These are phyloP conservation scores for Meteorus cinctellus DNA, from an alignment of 2,888 invertebrate species.

Conservation along the genomic window DNA sequence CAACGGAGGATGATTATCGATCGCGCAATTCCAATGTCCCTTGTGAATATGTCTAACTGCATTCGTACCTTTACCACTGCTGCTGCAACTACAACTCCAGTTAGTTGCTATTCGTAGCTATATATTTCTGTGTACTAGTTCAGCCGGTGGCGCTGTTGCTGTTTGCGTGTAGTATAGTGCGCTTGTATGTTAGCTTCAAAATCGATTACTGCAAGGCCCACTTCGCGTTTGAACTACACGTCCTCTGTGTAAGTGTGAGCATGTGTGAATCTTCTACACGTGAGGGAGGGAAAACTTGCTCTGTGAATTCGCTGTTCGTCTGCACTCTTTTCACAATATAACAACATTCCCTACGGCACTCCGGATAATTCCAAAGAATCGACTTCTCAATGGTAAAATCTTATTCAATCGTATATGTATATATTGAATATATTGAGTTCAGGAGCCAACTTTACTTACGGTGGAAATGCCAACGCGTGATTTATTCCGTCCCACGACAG, in stretches of 20 bases:
- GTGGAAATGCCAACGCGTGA: slow-evolving; percentile 32
- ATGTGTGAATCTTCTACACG: background rate
- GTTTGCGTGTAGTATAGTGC: background rate
- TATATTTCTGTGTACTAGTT: background rate
- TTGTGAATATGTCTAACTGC: slow-evolving; percentile 23
- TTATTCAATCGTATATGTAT: background rate
- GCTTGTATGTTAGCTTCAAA: background rate
- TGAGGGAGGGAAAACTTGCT: background rate
- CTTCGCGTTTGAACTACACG: background rate
- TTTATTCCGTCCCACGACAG: slow-evolving; percentile 44
- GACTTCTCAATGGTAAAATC: slow-evolving; percentile 7
- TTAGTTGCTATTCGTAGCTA: background rate
- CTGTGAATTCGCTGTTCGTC: background rate
- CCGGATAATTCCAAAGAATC: slow-evolving; percentile 6
- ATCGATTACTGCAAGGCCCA: slow-evolving; percentile 15
- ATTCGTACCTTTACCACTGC: slow-evolving; percentile 22
- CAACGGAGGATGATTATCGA: slow-evolving; percentile 11
- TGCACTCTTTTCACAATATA: background rate
- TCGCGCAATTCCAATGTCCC: slow-evolving; percentile 1
- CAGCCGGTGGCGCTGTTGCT: background rate
- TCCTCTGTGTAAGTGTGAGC: background rate
- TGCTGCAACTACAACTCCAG: slow-evolving; percentile 23
- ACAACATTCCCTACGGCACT: slow-evolving; percentile 14
- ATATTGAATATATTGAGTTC: background rate
- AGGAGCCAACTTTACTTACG: slow-evolving; percentile 37